Evolutionary conservation across 2,888 invertebrate genomes (phyloP), one percentile per base, ranked within the genome.

Genomic region (Papilio protenor): DNA sequence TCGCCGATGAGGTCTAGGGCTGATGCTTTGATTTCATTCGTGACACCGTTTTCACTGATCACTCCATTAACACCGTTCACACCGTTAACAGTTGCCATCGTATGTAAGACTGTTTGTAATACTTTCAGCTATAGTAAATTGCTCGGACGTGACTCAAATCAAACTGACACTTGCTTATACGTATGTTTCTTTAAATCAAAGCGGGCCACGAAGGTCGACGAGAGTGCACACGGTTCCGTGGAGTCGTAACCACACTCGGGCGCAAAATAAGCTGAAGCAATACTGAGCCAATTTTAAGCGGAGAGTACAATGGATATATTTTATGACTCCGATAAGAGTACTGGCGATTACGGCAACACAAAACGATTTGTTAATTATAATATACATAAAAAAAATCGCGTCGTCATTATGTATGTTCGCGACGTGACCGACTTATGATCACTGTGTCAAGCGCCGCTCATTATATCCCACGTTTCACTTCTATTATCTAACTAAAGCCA

Each of bases 1-100:
- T 92, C 91, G 11, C 94, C 94, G 81, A 94, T 94, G 2, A 94
- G 89, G 0, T 94, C 94, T 77, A 94, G 81, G 1, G 94, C 94
- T 1, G 94, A 94, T 16, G 91, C 81, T 80, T 91, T 92, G 79
- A 94, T 94, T 79, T 94, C 94, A 80, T 88, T 89, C 40, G 83
- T 81, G 18, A 84, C 78, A 64, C 85, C 85, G 79, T 88, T 85
- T 61, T 82, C 83, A 49, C 84, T 83, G 84, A 88, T 87, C 66
- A 40, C n/a, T 45, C 66, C 66, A 40, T 64, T 64, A 2, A 40
- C 33, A 64, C 64, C 33, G 79, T 78, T 78, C 5, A 33, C 33
- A 64, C 64, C 64, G 79, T 78, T 78, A 23, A 55, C 64, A 45
- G 49, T 47, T 27, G 78, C 61, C 78, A 78, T 78, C 72, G 40